A percentile compares a stretch with the other conserved stretches of the same genome.
phyloP scores from a whole-genome alignment of 2,888 invertebrate species.

The Drosophila bunnanda region DNA sequence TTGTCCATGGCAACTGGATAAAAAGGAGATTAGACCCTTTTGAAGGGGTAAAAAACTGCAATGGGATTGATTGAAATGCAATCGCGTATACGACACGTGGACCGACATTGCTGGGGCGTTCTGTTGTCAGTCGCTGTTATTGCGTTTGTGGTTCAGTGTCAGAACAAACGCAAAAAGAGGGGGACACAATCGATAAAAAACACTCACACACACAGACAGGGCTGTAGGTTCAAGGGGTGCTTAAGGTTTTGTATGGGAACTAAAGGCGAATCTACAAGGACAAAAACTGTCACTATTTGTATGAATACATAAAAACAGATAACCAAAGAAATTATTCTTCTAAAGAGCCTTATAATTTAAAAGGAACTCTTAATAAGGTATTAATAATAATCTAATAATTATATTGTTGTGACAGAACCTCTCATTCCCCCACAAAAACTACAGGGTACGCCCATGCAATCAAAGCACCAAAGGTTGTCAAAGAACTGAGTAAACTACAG shows the following conservation, averaged over 20 bases:
- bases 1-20: conserved; percentile 34
- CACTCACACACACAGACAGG: conserved; percentile 19
- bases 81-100: conserved; percentile 59
- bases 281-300: background rate
- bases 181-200: conserved; percentile 60
- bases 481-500: conserved; percentile 18
- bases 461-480: conserved; percentile 23
- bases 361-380: background rate
- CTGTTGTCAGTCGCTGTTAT: conserved; percentile 9
- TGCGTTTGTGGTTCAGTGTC: conserved; percentile 41
- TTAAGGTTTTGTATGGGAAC: background rate
- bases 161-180: conserved; percentile 40
- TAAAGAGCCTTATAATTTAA: background rate
- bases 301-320: background rate
- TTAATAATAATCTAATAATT: background rate
- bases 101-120: conserved; percentile 24
- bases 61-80: conserved; percentile 45
- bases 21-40: conserved; percentile 37
- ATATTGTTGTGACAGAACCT: background rate
- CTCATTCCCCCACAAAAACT: background rate
- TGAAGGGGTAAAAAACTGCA: conserved; percentile 10
- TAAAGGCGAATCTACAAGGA: background rate
- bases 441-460: background rate
- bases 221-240: conserved; percentile 1
- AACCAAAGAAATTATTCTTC: background rate